Evolutionary conservation across 2,888 invertebrate species (phyloP).

Genomic region (Campaea margaritaria): DNA sequence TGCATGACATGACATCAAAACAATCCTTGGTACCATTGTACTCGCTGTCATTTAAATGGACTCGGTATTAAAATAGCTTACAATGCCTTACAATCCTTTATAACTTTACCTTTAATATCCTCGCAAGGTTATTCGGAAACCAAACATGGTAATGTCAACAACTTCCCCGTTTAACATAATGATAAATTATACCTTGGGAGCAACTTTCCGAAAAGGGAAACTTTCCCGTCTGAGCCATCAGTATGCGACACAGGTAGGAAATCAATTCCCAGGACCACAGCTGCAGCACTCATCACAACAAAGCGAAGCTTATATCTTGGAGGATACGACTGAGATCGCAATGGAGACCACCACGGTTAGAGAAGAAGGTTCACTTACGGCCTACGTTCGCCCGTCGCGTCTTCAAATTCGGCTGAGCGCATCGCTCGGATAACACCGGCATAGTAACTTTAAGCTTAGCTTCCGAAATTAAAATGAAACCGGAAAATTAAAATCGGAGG

Average conservation of each 20-base stretch:
- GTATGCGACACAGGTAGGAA: conserved; percentile 56
- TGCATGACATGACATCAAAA: conserved; percentile 19
- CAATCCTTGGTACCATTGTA: conserved; percentile 20
- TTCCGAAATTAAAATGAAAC: conserved; percentile 47
- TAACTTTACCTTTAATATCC: conserved; percentile 47
- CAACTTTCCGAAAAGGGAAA: conserved; percentile 55
- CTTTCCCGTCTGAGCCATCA: conserved; percentile 56
- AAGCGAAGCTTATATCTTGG: conserved; percentile 43
- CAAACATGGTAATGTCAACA: conserved; percentile 58
- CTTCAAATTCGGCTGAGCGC: conserved; percentile 68
- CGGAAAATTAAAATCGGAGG: conserved; percentile 51
- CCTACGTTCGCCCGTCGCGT: conserved; percentile 65
- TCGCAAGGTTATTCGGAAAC: conserved; percentile 52
- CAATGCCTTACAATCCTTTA: conserved; percentile 38
- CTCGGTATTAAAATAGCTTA: conserved; percentile 41
- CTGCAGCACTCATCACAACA: conserved; percentile 42
- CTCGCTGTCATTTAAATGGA: conserved; percentile 39
- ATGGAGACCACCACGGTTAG: conserved; percentile 49
- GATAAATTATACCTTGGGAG: conserved; percentile 42
- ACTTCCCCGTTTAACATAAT: conserved; percentile 52
- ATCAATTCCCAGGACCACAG: conserved; percentile 50
- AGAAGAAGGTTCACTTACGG: conserved; percentile 71
- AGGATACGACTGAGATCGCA: conserved; percentile 52
- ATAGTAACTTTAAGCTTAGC: conserved; percentile 54
- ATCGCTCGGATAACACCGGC: conserved; percentile 75